Evolutionary conservation across 2,113 vertebrate genomes (phyloP).

Genomic region (Lagopus leucura): DNA sequence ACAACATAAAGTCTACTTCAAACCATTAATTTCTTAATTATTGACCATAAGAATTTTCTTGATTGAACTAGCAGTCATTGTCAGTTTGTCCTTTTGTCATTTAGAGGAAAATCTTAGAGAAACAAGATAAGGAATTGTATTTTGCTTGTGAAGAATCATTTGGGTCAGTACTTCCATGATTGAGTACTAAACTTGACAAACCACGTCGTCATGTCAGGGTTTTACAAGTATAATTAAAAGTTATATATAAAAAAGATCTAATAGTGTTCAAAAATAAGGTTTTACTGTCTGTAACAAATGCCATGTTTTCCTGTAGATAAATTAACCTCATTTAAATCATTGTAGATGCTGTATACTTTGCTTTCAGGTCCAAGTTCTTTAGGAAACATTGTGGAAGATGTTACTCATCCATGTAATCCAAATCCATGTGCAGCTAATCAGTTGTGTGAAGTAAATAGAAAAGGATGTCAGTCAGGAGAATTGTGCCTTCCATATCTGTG

Average conservation of each 20-base stretch:
- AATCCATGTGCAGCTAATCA: conserved; percentile 94
- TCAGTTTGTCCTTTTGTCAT: neutral
- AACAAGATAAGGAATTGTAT: neutral
- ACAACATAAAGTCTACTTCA: neutral
- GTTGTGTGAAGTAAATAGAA: conserved; percentile 95
- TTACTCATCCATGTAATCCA: conserved; percentile 97
- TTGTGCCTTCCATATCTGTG: conserved; percentile 91
- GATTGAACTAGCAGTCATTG: neutral
- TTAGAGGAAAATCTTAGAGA: neutral
- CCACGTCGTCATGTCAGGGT: neutral
- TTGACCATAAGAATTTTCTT: neutral
- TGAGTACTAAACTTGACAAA: neutral
- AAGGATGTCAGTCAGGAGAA: conserved; percentile 87
- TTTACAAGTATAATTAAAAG: neutral
- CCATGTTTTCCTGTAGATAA: neutral
- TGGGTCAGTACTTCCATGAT: neutral
- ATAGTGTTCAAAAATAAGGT: neutral
- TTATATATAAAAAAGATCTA: neutral
- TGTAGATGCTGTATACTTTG: neutral
- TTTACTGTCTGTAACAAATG: neutral
- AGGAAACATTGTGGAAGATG: conserved; percentile 87
- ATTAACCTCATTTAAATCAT: neutral
- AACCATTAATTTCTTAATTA: neutral
- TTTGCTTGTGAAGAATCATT: neutral
- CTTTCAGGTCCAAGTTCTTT: conserved; percentile 88